Percentiles rank a stretch among this genome's conserved stretches.
These are phyloP conservation scores for Prostheceraeus crozeri DNA, from an alignment of 2,888 invertebrate genomes.

Conservation along the genomic window DNA sequence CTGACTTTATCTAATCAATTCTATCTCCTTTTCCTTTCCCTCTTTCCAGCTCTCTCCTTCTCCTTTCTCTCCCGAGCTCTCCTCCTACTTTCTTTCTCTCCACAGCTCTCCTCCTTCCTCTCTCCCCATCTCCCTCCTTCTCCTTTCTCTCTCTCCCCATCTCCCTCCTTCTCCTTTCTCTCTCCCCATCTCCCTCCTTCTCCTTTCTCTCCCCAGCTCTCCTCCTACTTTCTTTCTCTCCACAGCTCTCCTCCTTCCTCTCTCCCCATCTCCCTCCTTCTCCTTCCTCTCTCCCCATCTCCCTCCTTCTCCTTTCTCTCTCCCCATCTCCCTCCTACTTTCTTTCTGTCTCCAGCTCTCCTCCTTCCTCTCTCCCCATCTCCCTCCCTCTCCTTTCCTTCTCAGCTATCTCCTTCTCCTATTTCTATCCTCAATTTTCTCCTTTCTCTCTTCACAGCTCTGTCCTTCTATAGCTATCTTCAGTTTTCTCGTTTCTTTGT, in stretches of 20 bases:
- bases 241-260: background rate
- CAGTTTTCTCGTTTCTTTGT: too few relatives aligned
- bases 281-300: background rate
- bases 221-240: constrained; percentile 7
- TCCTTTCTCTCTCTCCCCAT: background rate
- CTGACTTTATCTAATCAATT: background rate
- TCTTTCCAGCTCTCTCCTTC: too few relatives aligned
- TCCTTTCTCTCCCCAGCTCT: background rate
- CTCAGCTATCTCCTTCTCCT: too few relatives aligned
- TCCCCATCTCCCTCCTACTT: constrained; percentile 30
- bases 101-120: background rate
- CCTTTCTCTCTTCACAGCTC: too few relatives aligned
- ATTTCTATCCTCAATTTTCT: too few relatives aligned
- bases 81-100: background rate
- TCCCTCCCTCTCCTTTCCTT: too few relatives aligned
- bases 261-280: background rate
- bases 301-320: constrained; percentile 8
- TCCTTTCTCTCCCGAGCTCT: background rate
- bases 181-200: constrained; percentile 3
- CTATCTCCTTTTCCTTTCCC: background rate
- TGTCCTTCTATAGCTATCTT: too few relatives aligned
- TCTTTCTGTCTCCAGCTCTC: too few relatives aligned
- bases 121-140: background rate
- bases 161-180: constrained; percentile 8
- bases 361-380: too few relatives aligned